phyloP scores from a whole-genome alignment of 2,113 vertebrate genomes.

The Ciconia boyciana region DNA sequence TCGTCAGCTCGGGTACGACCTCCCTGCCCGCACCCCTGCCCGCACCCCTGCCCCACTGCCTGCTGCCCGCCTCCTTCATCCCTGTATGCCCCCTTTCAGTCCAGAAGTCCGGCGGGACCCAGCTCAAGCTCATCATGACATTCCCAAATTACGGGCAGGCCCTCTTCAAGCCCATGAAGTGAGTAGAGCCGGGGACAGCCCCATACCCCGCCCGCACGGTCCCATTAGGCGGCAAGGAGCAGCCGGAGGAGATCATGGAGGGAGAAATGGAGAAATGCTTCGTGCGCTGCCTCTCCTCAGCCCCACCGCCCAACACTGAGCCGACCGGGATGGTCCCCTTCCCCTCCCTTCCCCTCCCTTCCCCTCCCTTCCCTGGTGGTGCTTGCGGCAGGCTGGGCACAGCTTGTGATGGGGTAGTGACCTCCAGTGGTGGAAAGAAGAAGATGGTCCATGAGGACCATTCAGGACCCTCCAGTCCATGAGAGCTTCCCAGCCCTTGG shows the following conservation, averaged over 20 bases:
- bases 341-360: background rate
- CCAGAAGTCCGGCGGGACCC: constrained; percentile 80
- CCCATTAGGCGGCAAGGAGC: background rate
- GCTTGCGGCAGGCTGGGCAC: background rate
- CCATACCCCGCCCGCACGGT: fast-evolving
- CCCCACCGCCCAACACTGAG: background rate
- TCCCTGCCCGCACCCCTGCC: background rate
- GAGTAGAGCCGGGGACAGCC: constrained; percentile 20
- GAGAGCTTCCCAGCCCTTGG: background rate
- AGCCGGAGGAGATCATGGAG: background rate
- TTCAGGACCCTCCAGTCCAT: background rate
- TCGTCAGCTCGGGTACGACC: constrained; percentile 71
- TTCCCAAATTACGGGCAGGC: constrained; percentile 79
- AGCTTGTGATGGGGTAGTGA: constrained; percentile 39
- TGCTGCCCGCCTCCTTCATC: background rate
- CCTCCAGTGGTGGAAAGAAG: constrained; percentile 56
- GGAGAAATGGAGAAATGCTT: background rate
- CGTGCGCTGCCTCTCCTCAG: fast-evolving
- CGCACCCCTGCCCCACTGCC: fast-evolving
- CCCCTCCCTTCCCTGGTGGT: background rate
- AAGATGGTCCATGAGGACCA: background rate
- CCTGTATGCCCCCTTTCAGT: constrained; percentile 45
- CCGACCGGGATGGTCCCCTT: background rate
- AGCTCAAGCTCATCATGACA: constrained; percentile 78
- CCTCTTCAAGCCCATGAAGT: constrained; percentile 85